Percentiles rank a stretch among this genome's conserved stretches.
phyloP scores from a whole-genome alignment of 2,113 vertebrate species.

The Engraulis encrasicolus region DNA sequence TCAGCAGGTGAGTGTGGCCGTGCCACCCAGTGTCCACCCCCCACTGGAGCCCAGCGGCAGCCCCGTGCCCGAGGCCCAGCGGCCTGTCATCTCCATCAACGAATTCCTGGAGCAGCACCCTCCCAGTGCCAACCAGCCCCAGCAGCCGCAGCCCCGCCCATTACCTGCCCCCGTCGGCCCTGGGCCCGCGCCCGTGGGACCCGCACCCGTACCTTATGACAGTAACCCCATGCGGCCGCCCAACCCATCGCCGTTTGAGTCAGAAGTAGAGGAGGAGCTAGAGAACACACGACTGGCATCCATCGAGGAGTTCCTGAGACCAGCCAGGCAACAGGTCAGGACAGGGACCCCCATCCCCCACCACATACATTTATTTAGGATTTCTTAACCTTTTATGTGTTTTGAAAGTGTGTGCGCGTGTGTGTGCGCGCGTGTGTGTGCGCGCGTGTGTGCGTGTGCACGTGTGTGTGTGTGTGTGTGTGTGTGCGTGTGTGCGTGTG shows the following conservation, averaged over 20 bases:
- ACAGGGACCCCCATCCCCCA: no score
- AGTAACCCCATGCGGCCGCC: constrained; percentile 59
- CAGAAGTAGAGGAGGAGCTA: constrained; percentile 70
- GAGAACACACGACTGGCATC: constrained; percentile 73
- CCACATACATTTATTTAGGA: no score
- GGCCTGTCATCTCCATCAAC: constrained; percentile 68
- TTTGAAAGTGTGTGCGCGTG: no score
- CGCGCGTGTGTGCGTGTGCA: background rate
- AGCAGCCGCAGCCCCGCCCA: constrained; percentile 57
- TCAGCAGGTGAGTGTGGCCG: constrained; percentile 56
- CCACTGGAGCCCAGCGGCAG: constrained; percentile 60
- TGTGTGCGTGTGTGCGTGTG: no score
- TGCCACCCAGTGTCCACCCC: constrained; percentile 34
- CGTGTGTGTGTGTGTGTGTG: background rate
- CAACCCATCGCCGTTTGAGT: constrained; percentile 69
- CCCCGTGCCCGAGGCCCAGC: constrained; percentile 60
- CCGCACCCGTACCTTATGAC: constrained; percentile 35
- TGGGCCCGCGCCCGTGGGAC: constrained; percentile 41
- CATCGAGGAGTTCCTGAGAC: constrained; percentile 76
- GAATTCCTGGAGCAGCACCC: constrained; percentile 79
- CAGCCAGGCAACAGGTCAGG: constrained; percentile 69
- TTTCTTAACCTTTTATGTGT: no score
- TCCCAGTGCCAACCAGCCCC: constrained; percentile 65
- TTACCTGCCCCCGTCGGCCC: constrained; percentile 48
- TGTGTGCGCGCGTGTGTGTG: no score